Evolutionary conservation across 2,888 invertebrate genomes (phyloP), one percentile per base, ranked within the genome.

Genomic region (Panzeria rudis): DNA sequence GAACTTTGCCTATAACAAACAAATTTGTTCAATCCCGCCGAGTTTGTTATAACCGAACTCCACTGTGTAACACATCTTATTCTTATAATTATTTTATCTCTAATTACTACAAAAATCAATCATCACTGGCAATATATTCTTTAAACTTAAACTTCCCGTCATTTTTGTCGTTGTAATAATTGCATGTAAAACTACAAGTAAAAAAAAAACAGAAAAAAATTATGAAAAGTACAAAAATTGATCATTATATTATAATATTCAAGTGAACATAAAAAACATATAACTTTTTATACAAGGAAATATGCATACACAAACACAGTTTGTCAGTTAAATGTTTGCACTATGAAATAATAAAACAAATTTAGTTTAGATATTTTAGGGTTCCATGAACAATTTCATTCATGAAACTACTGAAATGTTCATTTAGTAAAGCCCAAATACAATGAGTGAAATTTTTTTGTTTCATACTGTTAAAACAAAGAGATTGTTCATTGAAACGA

Each of bases 91-190:
- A 35, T 62, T 64, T 64, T 69, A 75, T 50, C 41, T 32, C 64
- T 76, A 76, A 80, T 80, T 84, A 76, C 59, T 35, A 47, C 80
- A 59, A 80, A 84, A 80, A 84, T 84, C 80, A 84, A 80, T 84
- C 84, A 80, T 61, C 84, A 41, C 13, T 56, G 17, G 15, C n/a
- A 44, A 61, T 29, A 54, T 66, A 56, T 56, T 59, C 15, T 73
- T 54, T 23, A 61, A 68, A 23, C 61, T 56, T 50, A 68, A 54
- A 52, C 35, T 66, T 76, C 38, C 56, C 64, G 76, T 62, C 47
- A 75, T 13, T 20, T 44, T 52, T 29, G 29, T 29, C 5, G 29
- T 47, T 69, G 44, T 69, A 75, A 75, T 54, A 72, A 72, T 47
- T 66, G 56, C 29, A 56, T 72, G 54, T 72, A 64, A 54, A 62